Base-by-base conservation (phyloP, 2,888 invertebrate genomes). In the Mesorhabditis sp. region DNA sequence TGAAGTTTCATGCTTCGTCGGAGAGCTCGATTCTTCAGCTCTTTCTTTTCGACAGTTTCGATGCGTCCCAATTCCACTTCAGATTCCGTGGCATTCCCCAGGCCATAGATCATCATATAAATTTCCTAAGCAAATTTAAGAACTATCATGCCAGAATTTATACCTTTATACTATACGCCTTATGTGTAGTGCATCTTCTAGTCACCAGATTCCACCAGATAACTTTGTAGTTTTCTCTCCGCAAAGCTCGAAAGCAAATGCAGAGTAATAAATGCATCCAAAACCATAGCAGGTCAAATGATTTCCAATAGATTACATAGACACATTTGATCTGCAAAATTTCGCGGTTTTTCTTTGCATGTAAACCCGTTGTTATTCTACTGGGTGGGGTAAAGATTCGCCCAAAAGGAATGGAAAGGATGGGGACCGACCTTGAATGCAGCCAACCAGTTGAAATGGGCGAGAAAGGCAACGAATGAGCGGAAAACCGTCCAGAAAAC, bases 381-480 rank as follows among this genome's bases (percentile, higher is more conserved):
- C 28, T 28, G 28, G 28, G 28, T 28, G 28, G 28, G 28, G 28
- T 28, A 28, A 28, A 28, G 28, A 28, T 28, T 28, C 28, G 28
- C 28, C 28, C 2, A 28, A 28, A 28, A 28, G 28, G 28, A 28
- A 28, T 28, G 28, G 28, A 28, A 28, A 28, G 28, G 28, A 28
- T 28, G 28, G 28, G 28, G 28, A 50, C 58, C 58, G 58, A 50
- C 58, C 58, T 50, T 50, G 58, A 50, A 50, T 50, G 58, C 58
- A 50, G 58, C 58, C 58, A 50, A 50, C 58, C 58, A 50, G 58
- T 50, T 50, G 58, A 50, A 50, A 50, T 50, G 58, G n/a, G 58
- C 58, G 7, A 50, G n/a, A 50, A 50, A 50, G n/a, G 58, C 58
- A 10, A 50, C 7, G 7, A n/a, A 10, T 50, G 58, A 13, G 58